Conservation (phyloP, 2,113 vertebrate genomes). For the Hystrix cristata region DNA sequence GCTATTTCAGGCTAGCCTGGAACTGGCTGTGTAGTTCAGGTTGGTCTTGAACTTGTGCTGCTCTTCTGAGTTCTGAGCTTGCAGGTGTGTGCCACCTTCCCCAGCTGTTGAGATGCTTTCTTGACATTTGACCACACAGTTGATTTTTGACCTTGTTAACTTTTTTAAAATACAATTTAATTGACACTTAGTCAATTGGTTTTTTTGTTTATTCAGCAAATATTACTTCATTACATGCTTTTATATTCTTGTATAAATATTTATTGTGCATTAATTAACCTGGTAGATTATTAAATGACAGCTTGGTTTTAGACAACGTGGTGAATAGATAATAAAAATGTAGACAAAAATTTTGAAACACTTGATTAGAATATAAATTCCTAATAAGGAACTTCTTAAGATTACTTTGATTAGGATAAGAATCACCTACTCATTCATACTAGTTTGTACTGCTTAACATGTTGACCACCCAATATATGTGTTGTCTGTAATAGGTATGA, state of each 20-base stretch:
- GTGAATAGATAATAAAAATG: slow-evolving; percentile 12
- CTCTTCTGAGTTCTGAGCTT: not conserved
- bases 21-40: not conserved
- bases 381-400: not conserved
- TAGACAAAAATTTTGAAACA: not conserved
- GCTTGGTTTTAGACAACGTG: slow-evolving; percentile 22
- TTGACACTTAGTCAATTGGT: not conserved
- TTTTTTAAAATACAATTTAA: not conserved
- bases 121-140: not conserved
- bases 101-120: not conserved
- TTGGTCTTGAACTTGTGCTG: not conserved
- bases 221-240: not conserved
- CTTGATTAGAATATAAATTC: not conserved
- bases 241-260: not conserved
- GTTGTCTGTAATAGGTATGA: not conserved
- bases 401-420: slow-evolving; percentile 37
- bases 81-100: not conserved
- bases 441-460: not conserved
- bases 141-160: not conserved
- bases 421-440: not conserved
- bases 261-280: not conserved
- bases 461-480: not conserved
- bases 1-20: not conserved
- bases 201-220: not conserved
- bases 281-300: not conserved